A percentile compares a stretch with the other conserved stretches of the same genome.
These are phyloP conservation scores for Mustela nigripes DNA, from an alignment of 2,113 vertebrate species.

Conservation along the genomic window DNA sequence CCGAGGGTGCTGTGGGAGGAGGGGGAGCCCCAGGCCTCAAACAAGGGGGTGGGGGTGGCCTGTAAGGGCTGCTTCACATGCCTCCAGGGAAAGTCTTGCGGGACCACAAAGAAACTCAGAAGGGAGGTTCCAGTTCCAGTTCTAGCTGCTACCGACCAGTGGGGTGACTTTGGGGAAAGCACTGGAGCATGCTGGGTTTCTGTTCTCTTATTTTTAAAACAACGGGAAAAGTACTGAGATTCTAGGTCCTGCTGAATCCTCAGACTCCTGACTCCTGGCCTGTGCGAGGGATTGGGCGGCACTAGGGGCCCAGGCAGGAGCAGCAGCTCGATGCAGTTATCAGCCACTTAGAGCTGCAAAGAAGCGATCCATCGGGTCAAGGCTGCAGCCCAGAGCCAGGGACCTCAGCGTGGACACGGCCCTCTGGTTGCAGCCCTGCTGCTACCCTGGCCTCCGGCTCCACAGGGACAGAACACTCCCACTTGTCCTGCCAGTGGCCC, in stretches of 20 bases:
- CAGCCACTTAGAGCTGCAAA: fast-evolving
- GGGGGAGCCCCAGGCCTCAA: not conserved
- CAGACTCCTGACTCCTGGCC: fast-evolving
- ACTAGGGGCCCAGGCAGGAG: fast-evolving
- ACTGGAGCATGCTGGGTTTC: fast-evolving
- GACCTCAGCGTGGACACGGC: fast-evolving
- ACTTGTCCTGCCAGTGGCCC: fast-evolving
- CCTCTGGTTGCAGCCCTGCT: fast-evolving
- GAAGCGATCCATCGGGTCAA: not conserved
- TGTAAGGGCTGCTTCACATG: not conserved
- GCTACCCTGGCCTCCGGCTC: not conserved
- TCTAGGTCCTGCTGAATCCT: not conserved
- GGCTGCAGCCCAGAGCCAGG: not conserved
- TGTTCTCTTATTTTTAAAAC: not conserved
- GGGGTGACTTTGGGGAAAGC: fast-evolving
- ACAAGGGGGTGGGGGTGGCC: too few relatives aligned
- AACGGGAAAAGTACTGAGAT: fast-evolving
- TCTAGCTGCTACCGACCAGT: not conserved
- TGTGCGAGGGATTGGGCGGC: fast-evolving
- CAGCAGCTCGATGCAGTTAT: not conserved
- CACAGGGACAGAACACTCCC: not conserved
- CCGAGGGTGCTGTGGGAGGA: not conserved
- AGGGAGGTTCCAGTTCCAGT: fast-evolving
- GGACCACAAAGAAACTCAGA: not conserved
- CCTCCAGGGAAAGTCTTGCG: fast-evolving